These are phyloP conservation scores for Sardinella longiceps DNA, from an alignment of 2,797 vertebrate species.

Conservation along the genomic window DNA sequence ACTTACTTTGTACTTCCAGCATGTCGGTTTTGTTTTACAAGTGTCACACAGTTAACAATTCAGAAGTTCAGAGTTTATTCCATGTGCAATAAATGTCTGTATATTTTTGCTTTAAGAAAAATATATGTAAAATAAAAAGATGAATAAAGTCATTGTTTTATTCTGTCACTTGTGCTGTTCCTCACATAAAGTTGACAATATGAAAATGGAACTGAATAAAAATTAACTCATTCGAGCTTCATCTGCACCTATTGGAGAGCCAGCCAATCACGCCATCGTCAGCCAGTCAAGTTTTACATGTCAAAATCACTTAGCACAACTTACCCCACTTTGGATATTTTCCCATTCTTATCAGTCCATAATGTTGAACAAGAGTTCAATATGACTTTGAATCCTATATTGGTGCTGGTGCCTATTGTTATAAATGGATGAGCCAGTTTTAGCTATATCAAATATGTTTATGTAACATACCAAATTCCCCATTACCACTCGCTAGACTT, in stretches of 20 bases:
- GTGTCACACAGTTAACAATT: slow-evolving; percentile 73
- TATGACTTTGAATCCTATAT: no score
- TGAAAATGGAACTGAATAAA: neutral
- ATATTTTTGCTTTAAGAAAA: slow-evolving; percentile 75
- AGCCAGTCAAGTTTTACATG: no score
- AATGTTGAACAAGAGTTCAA: neutral
- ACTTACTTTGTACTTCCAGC: slow-evolving; percentile 62
- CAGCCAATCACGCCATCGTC: no score
- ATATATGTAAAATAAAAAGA: slow-evolving; percentile 91
- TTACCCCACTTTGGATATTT: no score
- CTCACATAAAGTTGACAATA: neutral
- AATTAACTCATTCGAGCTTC: no score
- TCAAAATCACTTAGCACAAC: no score
- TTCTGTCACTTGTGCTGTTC: slow-evolving; percentile 34
- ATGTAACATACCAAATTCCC: neutral
- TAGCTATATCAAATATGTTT: neutral
- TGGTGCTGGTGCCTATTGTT: no score
- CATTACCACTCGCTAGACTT: slow-evolving; percentile 75
- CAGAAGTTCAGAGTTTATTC: slow-evolving; percentile 75
- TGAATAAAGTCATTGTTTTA: slow-evolving; percentile 64
- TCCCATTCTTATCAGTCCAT: no score
- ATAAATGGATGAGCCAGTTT: neutral
- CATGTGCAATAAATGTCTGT: slow-evolving; percentile 90
- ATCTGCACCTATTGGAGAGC: no score
- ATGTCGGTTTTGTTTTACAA: slow-evolving; percentile 68